These are phyloP conservation scores for Zaprionus bogoriensis DNA, from an alignment of 2,888 invertebrate genomes.

Conservation along the genomic window DNA sequence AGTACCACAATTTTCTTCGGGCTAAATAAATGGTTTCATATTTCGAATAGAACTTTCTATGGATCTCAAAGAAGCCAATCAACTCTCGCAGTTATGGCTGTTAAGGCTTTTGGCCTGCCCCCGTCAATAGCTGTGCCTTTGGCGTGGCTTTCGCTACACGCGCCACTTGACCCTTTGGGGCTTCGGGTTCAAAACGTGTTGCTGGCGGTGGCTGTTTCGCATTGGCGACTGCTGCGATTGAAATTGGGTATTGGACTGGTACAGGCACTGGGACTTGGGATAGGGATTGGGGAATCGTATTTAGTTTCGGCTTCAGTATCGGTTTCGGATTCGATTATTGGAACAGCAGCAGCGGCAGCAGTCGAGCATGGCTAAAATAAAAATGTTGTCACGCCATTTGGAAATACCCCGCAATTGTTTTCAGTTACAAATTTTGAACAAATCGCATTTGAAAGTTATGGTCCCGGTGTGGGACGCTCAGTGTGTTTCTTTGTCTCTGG, in stretches of 20 bases:
- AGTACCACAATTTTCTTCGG: too few species aligned
- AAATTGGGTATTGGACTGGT: too few species aligned
- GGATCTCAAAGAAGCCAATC: background rate
- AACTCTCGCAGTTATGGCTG: conserved; percentile 25
- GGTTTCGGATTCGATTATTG: conserved; percentile 43
- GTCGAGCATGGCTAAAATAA: conserved; percentile 54
- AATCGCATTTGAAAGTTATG: conserved; percentile 68
- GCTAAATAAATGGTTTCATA: too few species aligned
- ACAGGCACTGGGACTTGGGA: conserved; percentile 2
- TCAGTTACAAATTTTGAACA: conserved; percentile 65
- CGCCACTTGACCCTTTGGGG: conserved; percentile 80
- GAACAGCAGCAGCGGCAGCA: conserved; percentile 38
- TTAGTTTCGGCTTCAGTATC: conserved; percentile 17
- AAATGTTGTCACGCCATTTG: conserved; percentile 58
- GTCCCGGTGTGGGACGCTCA: conserved; percentile 16
- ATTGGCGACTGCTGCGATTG: conserved; percentile 14
- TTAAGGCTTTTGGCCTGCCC: conserved; percentile 32
- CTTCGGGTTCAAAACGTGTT: conserved; percentile 79
- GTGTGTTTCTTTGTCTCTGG: conserved; percentile 23
- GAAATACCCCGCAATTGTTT: conserved; percentile 52
- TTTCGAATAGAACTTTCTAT: too few species aligned
- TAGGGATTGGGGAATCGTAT: conserved; percentile 33
- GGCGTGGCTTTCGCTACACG: conserved; percentile 75
- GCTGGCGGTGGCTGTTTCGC: conserved; percentile 45
- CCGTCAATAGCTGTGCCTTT: conserved; percentile 43